These are phyloP conservation scores for Trachelus tabidus DNA, from an alignment of 2,888 invertebrate genomes.

Conservation along the genomic window DNA sequence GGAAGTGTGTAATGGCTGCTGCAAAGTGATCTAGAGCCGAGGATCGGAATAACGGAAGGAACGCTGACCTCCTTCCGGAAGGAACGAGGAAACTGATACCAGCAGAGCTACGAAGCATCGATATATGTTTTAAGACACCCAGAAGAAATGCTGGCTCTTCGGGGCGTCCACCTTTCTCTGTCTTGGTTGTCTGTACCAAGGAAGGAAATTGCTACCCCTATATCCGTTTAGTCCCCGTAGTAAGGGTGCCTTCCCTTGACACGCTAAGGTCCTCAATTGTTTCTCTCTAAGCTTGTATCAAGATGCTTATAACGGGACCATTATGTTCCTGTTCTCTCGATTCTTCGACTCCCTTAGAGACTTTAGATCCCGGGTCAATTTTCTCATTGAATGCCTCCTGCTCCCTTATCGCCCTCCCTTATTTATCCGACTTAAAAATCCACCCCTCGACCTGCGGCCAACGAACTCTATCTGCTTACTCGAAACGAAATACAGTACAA, in stretches of 20 bases:
- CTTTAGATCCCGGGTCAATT: neutral
- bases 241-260: neutral
- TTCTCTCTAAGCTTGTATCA: neutral
- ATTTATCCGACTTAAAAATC: no score
- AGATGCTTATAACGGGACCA: neutral
- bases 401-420: neutral
- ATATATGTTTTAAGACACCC: neutral
- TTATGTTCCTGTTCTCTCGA: neutral
- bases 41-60: neutral
- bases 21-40: neutral
- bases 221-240: neutral
- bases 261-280: neutral
- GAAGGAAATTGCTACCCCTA: neutral
- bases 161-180: neutral
- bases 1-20: neutral
- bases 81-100: neutral
- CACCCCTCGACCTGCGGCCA: neutral
- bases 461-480: neutral
- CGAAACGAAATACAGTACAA: neutral
- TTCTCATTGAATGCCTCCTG: neutral
- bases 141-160: neutral
- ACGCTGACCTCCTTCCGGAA: neutral
- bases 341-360: neutral
- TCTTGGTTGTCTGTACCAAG: neutral
- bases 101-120: neutral